A percentile compares a stretch with the other conserved stretches of the same genome.
Evolutionary conservation across 1,140 invertebrate genomes (phyloP).

Genomic region (Rhysida immarginata): DNA sequence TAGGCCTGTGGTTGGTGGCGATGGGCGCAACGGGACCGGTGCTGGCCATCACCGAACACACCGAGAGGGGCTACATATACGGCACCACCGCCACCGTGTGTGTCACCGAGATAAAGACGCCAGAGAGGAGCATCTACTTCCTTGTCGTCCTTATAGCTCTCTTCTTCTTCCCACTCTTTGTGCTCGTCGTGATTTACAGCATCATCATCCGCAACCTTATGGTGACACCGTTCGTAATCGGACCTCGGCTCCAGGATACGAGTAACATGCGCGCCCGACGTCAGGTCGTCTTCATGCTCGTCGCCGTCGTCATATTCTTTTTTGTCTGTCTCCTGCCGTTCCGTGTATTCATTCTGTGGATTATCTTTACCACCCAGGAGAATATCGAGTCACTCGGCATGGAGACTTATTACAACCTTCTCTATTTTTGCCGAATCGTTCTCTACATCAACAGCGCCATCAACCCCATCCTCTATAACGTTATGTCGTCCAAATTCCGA

Average conservation of each 20-base stretch:
- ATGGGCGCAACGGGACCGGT: constrained; percentile 71
- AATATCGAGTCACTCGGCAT: constrained; percentile 47
- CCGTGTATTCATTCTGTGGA: constrained; percentile 65
- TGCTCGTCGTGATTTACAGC: constrained; percentile 63
- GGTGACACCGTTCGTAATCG: constrained; percentile 42
- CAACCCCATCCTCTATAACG: constrained; percentile 76
- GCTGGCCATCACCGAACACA: constrained; percentile 53
- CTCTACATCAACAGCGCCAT: constrained; percentile 75
- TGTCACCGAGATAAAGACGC: constrained; percentile 48
- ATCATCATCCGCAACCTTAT: constrained; percentile 68
- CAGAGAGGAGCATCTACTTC: constrained; percentile 61
- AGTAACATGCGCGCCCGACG: constrained; percentile 21
- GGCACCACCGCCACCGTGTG: constrained; percentile 53
- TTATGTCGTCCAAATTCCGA: constrained; percentile 83
- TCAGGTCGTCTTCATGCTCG: constrained; percentile 68
- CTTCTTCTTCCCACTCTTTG: constrained; percentile 63
- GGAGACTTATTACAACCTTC: constrained; percentile 63
- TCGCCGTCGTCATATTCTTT: constrained; percentile 75
- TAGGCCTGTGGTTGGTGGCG: constrained; percentile 66
- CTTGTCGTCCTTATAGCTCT: constrained; percentile 58
- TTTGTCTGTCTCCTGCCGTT: constrained; percentile 80
- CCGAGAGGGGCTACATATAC: constrained; percentile 46
- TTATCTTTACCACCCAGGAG: constrained; percentile 53
- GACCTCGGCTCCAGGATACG: neutral
- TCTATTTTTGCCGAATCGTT: constrained; percentile 74